Base-by-base conservation (phyloP, 2,113 vertebrate species). In the Brachypodius melanocephalos region DNA sequence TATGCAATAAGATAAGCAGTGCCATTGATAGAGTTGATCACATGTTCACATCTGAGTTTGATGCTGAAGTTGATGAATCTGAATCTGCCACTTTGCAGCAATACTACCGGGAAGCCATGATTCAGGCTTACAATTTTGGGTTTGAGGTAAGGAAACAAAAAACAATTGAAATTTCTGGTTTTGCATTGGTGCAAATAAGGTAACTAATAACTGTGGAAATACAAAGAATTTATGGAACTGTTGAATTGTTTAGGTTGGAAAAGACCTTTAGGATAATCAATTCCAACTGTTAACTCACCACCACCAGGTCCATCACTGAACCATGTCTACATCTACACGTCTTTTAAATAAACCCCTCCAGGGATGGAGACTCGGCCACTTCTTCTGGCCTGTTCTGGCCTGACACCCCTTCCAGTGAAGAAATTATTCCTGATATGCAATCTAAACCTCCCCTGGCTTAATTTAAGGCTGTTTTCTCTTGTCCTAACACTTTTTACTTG, bases 91-190 rank as follows among this genome's bases (percentile, higher is more conserved):
- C 99, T 9, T 93, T 99, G 95, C 99, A 99, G 90, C 99, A 99
- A 79, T 99, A 99, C 97, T 98, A 99, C 97, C 98, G 99, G 79
- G 99, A 99, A 93, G 99, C 99, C 18, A 99, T 99, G 99, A 99
- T 99, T 96, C 99, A 99, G 94, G 98, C 98, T 48, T 99, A 99
- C 97, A 99, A 99, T 95, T 99, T 99, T 94, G 99, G 99, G 63
- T 99, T 99, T 52, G 99, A 99, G 98, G 99, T 99, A 95, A 95
- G 98, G 90, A n/a, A 74, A 29, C 45, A 26, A 84, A 28, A 57
- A n/a, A 3, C 34, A 34, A 0, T 14, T 68, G 46, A 72, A 80
- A 40, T 74, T 26, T 81, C 32, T 57, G 15, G 1, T 25, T 90
- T 91, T 85, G 17, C 4, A 5, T 21, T 85, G 21, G 9, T 83